Base-by-base conservation (phyloP, 1,140 invertebrate genomes). In the Panulirus ornatus region DNA sequence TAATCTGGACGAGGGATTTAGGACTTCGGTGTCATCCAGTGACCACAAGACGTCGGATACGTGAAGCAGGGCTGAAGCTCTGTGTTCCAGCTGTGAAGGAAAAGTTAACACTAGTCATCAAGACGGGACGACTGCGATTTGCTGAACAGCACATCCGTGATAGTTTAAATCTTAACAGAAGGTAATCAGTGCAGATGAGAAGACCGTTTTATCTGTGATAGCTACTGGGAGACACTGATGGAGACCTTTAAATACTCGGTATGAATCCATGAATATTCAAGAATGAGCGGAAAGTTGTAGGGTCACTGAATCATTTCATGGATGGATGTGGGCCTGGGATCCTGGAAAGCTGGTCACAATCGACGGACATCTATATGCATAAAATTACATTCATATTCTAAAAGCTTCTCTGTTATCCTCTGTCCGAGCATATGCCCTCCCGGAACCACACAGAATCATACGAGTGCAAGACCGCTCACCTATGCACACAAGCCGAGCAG, bases 301-400 rank as follows among this genome's bases (percentile, higher is more conserved):
- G 2, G 11, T 42, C 11, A 78, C 22, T 2, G 42, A 40, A 27
- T 42, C 75, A 42, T 44, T 78, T 44, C 42, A 44, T n/a, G 19
- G 38, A 8, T 78, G 16, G 75, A 78, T 78, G 38, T 78, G 75
- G 75, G 75, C 75, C 14, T 40, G 38, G 19, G 75, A 38, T 22
- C 75, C 75, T 2, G 75, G 75, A 78, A 38, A 78, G 38, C 75
- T 78, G 1, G 1, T 44, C 16, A 40, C 36, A 27, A 78, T 44
- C 11, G 42, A 78, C n/a, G n/a, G 38, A 40, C 36, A 44, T n/a
- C 44, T 81, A 8, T 9, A 47, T 58, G 19, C 44, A 5, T 6
- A 1, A 22, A 42, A 81, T 44, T 81, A 81, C 78, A 54, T 81
- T n/a, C 22, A 47, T 54, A 81, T 81, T 47, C 51, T 81, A n/a